Conservation (phyloP, 1,140 invertebrate species). For the Euura lappo region DNA sequence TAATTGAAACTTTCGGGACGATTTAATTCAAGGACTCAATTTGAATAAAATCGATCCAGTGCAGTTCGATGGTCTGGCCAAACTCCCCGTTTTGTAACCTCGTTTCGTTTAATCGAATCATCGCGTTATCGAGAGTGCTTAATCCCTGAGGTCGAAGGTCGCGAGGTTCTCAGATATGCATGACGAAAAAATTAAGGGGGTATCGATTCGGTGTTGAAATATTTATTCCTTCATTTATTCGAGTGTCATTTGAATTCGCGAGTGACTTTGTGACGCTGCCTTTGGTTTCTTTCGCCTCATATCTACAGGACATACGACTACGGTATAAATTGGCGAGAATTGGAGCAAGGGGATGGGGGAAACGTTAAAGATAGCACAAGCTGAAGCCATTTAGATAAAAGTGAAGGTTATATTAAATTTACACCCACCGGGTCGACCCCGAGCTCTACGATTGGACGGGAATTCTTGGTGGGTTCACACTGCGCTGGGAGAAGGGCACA, state of each 20-base stretch:
- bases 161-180: not conserved
- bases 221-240: no score
- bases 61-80: not conserved
- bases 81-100: not conserved
- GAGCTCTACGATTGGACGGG: not conserved
- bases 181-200: not conserved
- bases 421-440: not conserved
- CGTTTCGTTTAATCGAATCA: constrained; percentile 7
- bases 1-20: no score
- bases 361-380: not conserved
- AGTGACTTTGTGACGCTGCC: no score
- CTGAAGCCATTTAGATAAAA: constrained; percentile 7
- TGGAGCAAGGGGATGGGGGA: no score
- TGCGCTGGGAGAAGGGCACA: not conserved
- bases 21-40: not conserved
- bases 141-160: not conserved
- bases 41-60: not conserved
- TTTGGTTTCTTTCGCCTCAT: no score
- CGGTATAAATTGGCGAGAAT: no score
- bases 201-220: no score
- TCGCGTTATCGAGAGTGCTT: not conserved
- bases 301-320: no score
- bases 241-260: no score
- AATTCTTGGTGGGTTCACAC: not conserved
- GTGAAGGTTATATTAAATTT: constrained; percentile 7